A percentile compares a stretch with the other conserved stretches of the same genome.
phyloP scores from a whole-genome alignment of 37 sponge, comb jelly and placozoan genomes.

The Mnemiopsis leidyi region DNA sequence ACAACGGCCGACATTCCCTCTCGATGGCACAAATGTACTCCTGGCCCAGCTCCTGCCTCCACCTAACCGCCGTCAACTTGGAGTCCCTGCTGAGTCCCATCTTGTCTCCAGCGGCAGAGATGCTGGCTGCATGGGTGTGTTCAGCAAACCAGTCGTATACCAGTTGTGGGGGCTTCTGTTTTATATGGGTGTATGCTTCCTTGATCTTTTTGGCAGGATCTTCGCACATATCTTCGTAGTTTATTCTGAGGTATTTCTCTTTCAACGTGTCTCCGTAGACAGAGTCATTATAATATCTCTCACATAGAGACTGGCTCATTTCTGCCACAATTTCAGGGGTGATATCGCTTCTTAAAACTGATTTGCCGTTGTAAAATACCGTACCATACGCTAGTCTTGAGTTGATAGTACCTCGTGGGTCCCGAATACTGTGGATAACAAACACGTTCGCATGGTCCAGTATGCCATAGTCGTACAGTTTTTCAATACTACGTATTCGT shows the following conservation, averaged over 20 bases:
- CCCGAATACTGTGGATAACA: slow-evolving; percentile 5
- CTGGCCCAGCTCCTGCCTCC: neutral
- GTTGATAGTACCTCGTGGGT: slow-evolving; percentile 42
- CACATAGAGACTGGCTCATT: neutral
- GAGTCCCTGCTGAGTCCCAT: slow-evolving; percentile 23
- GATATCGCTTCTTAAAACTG: neutral
- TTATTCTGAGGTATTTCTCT: neutral
- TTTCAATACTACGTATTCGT: neutral
- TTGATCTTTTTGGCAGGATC: neutral
- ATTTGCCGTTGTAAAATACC: neutral
- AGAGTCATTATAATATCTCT: neutral
- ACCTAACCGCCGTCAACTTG: neutral
- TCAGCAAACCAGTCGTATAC: neutral
- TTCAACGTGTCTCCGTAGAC: neutral
- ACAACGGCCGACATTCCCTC: neutral
- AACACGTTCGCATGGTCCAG: neutral
- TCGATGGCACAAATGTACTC: slow-evolving; percentile 9
- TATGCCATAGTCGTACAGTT: neutral
- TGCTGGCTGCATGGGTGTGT: neutral
- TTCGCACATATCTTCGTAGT: neutral
- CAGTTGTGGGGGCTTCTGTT: neutral
- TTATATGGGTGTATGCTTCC: neutral
- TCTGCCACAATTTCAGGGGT: neutral
- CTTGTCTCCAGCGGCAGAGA: neutral
- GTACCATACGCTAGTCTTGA: neutral